phyloP scores from a whole-genome alignment of 2,888 invertebrate species.

The Zygaena filipendulae region DNA sequence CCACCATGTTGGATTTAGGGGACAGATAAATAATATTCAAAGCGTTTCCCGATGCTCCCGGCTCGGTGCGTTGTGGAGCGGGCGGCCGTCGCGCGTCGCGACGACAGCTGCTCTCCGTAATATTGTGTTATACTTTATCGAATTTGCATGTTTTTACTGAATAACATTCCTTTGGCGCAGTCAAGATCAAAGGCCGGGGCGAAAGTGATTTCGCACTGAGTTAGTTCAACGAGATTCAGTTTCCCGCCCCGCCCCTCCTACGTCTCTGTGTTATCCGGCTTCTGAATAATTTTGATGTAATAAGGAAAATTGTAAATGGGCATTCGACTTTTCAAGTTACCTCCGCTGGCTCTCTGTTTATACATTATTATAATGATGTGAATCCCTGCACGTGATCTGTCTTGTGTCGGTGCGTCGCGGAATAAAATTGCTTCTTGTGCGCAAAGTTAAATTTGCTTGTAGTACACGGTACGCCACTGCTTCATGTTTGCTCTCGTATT shows the following conservation, averaged over 20 bases:
- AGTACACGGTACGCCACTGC: too few relatives aligned
- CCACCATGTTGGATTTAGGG: too few relatives aligned
- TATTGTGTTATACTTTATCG: slow-evolving; percentile 69
- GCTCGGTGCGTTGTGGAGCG: slow-evolving; percentile 31
- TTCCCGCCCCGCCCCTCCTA: slow-evolving; percentile 43
- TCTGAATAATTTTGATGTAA: slow-evolving; percentile 62
- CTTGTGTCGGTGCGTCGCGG: too few relatives aligned
- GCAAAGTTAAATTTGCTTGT: too few relatives aligned
- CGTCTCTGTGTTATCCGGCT: slow-evolving; percentile 26
- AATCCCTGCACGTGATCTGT: too few relatives aligned
- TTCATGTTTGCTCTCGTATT: too few relatives aligned
- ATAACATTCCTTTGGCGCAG: slow-evolving; percentile 66
- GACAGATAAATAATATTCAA: slow-evolving; percentile 34
- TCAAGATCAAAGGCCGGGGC: slow-evolving; percentile 62
- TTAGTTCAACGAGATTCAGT: slow-evolving; percentile 66
- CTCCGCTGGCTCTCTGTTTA: slow-evolving; percentile 16
- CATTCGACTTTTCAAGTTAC: slow-evolving; percentile 31
- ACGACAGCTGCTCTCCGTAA: slow-evolving; percentile 46
- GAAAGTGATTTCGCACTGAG: slow-evolving; percentile 68
- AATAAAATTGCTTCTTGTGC: too few relatives aligned
- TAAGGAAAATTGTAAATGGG: slow-evolving; percentile 61
- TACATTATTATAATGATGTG: slow-evolving; percentile 25
- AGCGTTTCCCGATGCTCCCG: slow-evolving; percentile 29
- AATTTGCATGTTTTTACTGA: slow-evolving; percentile 70
- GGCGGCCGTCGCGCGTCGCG: slow-evolving; percentile 25